Evolutionary conservation across 2,888 invertebrate genomes (phyloP).

Genomic region (Drosophila fulvimacula): DNA sequence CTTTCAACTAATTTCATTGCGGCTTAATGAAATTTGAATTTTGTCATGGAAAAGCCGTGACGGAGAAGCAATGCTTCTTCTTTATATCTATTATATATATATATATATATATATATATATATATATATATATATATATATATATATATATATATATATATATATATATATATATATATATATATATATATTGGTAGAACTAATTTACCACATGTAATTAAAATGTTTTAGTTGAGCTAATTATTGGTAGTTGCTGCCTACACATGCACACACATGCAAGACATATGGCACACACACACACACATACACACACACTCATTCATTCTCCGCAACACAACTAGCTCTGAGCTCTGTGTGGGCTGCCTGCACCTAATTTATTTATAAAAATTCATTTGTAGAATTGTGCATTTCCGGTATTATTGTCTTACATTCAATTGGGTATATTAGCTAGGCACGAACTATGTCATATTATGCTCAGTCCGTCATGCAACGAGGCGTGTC

Average conservation of each 20-base stretch:
- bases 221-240: too few species aligned
- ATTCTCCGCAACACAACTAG: slow-evolving; percentile 8
- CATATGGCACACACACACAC: slow-evolving; percentile 24
- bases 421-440: slow-evolving; percentile 16
- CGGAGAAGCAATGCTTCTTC: too few species aligned
- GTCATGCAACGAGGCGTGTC: slow-evolving; percentile 55
- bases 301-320: slow-evolving; percentile 11
- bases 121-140: too few species aligned
- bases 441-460: slow-evolving; percentile 6
- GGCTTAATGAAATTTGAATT: slow-evolving; percentile 1
- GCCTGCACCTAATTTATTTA: slow-evolving; percentile 51
- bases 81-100: too few species aligned
- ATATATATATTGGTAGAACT: too few species aligned
- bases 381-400: slow-evolving; percentile 44
- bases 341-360: slow-evolving; percentile 41
- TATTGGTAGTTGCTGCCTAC: neutral
- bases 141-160: too few species aligned
- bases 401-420: slow-evolving; percentile 60
- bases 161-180: too few species aligned
- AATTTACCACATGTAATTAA: neutral
- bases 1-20: slow-evolving; percentile 34
- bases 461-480: neutral
- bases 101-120: too few species aligned
- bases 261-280: slow-evolving; percentile 19
- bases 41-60: too few species aligned